A percentile compares a stretch with the other conserved stretches of the same genome.
Evolutionary conservation across 1,140 invertebrate genomes (phyloP).

Genomic region (Globodera ellingtonae): DNA sequence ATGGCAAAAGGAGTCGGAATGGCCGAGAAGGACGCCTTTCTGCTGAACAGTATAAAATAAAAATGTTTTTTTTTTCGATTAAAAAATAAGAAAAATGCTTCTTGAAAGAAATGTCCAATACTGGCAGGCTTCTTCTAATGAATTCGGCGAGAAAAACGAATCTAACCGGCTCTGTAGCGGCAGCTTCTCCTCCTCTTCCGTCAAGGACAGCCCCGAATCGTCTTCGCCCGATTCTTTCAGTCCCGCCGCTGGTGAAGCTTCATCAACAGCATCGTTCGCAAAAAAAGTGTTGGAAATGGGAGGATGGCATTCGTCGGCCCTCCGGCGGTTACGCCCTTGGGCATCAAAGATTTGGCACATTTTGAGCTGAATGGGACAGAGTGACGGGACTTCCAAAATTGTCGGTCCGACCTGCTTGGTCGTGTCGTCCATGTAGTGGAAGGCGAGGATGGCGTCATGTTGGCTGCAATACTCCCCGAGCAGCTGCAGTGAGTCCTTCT

Average conservation of each 20-base stretch:
- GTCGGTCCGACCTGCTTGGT: slow-evolving; percentile 27
- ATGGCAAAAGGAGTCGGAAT: background rate
- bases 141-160: background rate
- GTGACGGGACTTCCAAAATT: slow-evolving; percentile 9
- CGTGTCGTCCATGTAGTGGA: slow-evolving; percentile 57
- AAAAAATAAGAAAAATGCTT: too few relatives aligned
- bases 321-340: slow-evolving; percentile 11
- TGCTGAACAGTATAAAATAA: background rate
- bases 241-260: background rate
- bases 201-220: slow-evolving; percentile 43
- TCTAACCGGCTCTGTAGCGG: slow-evolving; percentile 6
- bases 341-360: slow-evolving; percentile 47
- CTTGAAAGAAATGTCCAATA: background rate
- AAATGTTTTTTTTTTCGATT: too few relatives aligned
- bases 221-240: slow-evolving; percentile 23
- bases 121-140: background rate
- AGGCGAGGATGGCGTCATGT: slow-evolving; percentile 56
- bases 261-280: slow-evolving; percentile 6
- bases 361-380: slow-evolving; percentile 28
- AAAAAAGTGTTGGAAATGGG: background rate
- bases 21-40: background rate
- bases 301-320: slow-evolving; percentile 12
- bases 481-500: slow-evolving; percentile 49
- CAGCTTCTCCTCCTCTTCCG: slow-evolving; percentile 30
- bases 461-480: slow-evolving; percentile 50